These are phyloP conservation scores for Delphinapterus leucas DNA, from an alignment of 2,113 vertebrate species.

Conservation along the genomic window DNA sequence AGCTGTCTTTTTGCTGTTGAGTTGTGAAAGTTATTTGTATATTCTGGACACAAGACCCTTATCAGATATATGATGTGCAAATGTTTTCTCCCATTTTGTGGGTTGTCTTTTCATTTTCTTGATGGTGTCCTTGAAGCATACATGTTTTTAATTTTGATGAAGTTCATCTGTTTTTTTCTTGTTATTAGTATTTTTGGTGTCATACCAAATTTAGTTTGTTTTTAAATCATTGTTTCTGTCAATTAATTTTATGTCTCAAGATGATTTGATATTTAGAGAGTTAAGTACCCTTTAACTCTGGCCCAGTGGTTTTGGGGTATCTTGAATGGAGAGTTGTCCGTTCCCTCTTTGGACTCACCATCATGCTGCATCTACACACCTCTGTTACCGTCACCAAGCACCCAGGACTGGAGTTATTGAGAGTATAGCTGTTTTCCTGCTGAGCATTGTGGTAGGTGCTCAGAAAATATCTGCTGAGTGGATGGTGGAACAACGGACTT, in stretches of 20 bases:
- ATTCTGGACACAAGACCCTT: background rate
- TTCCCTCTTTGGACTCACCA: background rate
- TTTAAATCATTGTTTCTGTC: background rate
- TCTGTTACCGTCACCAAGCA: background rate
- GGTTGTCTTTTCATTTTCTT: background rate
- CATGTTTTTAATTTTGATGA: background rate
- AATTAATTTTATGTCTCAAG: background rate
- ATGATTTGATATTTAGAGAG: background rate
- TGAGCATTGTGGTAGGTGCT: rapidly evolving
- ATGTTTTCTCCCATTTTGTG: background rate
- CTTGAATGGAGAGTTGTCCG: background rate
- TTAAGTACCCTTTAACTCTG: background rate
- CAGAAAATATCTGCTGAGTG: background rate
- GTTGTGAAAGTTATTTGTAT: background rate
- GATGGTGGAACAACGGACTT: rapidly evolving
- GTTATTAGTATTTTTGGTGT: background rate
- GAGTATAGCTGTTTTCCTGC: rapidly evolving
- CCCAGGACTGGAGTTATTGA: too few relatives aligned
- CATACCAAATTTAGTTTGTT: background rate
- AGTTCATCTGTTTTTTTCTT: background rate
- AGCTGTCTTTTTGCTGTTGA: background rate
- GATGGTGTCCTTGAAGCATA: background rate
- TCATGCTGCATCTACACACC: rapidly evolving
- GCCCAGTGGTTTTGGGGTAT: background rate
- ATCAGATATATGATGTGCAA: background rate